These are phyloP conservation scores for Solea senegalensis DNA, from an alignment of 2,113 vertebrate genomes.

Conservation along the genomic window DNA sequence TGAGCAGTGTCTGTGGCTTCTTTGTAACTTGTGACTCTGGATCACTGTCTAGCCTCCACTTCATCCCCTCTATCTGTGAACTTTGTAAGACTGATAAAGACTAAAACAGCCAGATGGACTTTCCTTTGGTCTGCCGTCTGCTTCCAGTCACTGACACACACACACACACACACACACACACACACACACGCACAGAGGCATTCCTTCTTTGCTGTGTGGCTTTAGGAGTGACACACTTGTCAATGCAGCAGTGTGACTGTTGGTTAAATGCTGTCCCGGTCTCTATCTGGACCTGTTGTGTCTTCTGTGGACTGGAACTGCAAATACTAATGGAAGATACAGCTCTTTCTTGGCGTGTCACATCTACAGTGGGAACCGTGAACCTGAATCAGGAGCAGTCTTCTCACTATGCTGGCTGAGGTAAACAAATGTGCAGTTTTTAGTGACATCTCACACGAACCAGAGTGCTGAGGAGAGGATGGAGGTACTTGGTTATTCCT, in stretches of 20 bases:
- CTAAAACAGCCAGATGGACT: slow-evolving; percentile 75
- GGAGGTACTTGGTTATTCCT: slow-evolving; percentile 17
- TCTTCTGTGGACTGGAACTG: slow-evolving; percentile 26
- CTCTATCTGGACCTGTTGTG: slow-evolving; percentile 27
- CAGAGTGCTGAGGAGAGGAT: neutral
- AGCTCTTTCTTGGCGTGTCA: slow-evolving; percentile 44
- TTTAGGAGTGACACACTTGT: slow-evolving; percentile 78
- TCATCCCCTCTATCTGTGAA: slow-evolving; percentile 87
- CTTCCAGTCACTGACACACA: slow-evolving; percentile 26
- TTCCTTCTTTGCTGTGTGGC: slow-evolving; percentile 36
- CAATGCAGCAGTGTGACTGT: slow-evolving; percentile 66
- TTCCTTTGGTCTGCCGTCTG: slow-evolving; percentile 60
- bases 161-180: slow-evolving; percentile 37
- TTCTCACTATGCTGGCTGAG: slow-evolving; percentile 71
- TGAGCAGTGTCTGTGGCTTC: slow-evolving; percentile 41
- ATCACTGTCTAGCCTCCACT: slow-evolving; percentile 77
- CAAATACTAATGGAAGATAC: slow-evolving; percentile 53
- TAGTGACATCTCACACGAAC: neutral
- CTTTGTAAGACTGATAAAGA: slow-evolving; percentile 88
- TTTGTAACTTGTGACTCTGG: slow-evolving; percentile 83
- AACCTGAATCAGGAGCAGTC: slow-evolving; percentile 48
- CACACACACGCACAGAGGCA: slow-evolving; percentile 15
- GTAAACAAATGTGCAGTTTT: slow-evolving; percentile 45
- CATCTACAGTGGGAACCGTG: slow-evolving; percentile 34
- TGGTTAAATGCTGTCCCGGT: slow-evolving; percentile 46